These are phyloP conservation scores for Oostethus manadensis DNA, from an alignment of 2,113 vertebrate species.

Conservation along the genomic window DNA sequence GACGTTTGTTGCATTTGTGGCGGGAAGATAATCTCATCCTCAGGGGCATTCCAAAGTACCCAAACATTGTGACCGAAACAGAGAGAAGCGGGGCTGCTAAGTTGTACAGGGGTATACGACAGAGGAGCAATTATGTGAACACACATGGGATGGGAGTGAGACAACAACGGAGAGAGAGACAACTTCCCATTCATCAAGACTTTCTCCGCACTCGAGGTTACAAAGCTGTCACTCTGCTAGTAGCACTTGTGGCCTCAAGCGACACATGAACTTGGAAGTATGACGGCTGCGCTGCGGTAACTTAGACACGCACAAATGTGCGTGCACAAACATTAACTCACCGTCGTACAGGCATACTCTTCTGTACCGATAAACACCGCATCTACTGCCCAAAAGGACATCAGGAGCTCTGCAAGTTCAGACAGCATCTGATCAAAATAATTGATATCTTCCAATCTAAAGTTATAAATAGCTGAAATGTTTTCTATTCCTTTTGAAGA, in stretches of 20 bases:
- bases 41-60: conserved; percentile 14
- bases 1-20: neutral
- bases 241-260: conserved; percentile 35
- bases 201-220: conserved; percentile 21
- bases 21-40: conserved; percentile 13
- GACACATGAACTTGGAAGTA: conserved; percentile 52
- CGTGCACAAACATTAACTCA: conserved; percentile 12
- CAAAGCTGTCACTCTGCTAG: conserved; percentile 49
- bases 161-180: conserved; percentile 39
- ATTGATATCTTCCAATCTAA: too few species aligned
- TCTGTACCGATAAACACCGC: neutral
- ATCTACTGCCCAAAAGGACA: neutral
- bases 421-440: neutral
- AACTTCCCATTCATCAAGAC: conserved; percentile 43
- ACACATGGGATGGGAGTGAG: conserved; percentile 7
- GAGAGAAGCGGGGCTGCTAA: neutral
- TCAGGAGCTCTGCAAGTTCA: too few species aligned
- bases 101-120: conserved; percentile 10
- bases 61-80: conserved; percentile 9
- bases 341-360: neutral
- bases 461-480: too few species aligned
- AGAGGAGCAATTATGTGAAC: conserved; percentile 17
- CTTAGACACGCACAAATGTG: conserved; percentile 17
- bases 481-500: too few species aligned
- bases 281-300: conserved; percentile 30